A percentile compares a stretch with the other conserved stretches of the same genome.
Conservation (phyloP, 2,797 vertebrate genomes). For the Emys orbicularis region DNA sequence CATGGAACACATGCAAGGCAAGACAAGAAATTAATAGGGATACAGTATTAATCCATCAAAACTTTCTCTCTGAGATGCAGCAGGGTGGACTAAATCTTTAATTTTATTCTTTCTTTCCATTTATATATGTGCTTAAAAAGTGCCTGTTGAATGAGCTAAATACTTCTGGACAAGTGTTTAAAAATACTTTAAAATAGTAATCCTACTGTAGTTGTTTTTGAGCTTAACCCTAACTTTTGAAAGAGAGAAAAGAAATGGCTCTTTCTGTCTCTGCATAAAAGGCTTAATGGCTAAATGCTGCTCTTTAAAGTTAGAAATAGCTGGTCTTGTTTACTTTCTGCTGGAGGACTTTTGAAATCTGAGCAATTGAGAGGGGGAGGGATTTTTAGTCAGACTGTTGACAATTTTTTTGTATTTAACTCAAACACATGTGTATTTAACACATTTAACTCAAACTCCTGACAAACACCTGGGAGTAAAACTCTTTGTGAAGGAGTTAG, state of each 20-base stretch:
- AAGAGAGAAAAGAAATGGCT: not conserved
- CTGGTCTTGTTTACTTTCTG: not conserved
- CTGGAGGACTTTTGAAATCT: not conserved
- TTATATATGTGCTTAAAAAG: not conserved
- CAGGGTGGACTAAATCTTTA: not conserved
- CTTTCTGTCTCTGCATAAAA: not conserved
- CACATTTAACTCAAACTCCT: not conserved
- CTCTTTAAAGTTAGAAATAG: not conserved
- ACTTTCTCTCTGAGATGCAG: not conserved
- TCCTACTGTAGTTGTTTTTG: slow-evolving; percentile 30
- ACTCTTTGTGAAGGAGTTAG: not conserved
- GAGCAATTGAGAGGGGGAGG: not conserved
- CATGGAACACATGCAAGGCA: not conserved
- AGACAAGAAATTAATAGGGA: slow-evolving; percentile 14
- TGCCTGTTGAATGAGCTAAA: not conserved
- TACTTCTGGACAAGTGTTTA: slow-evolving; percentile 29
- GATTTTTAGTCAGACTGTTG: not conserved
- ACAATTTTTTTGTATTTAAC: not conserved
- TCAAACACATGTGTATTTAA: not conserved
- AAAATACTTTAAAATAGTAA: slow-evolving; percentile 16
- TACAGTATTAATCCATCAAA: slow-evolving; percentile 14
- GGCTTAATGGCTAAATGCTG: not conserved
- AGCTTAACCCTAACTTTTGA: not conserved
- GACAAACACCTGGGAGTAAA: not conserved
- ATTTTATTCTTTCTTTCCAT: not conserved